Base-by-base conservation (phyloP, 2,113 vertebrate species). In the Lethenteron camtschaticum region DNA sequence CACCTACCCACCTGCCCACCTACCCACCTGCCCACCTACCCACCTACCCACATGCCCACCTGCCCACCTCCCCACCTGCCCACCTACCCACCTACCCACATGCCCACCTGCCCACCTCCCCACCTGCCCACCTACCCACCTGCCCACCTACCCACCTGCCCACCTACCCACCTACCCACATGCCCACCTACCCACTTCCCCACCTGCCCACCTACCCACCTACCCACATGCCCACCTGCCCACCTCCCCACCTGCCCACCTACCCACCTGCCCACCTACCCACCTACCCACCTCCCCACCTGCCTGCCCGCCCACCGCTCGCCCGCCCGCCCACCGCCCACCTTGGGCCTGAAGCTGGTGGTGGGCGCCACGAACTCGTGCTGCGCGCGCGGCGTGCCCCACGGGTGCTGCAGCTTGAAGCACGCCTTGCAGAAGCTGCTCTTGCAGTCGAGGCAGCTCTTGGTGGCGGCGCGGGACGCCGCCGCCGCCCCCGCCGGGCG, bases 361-460 rank as follows among this genome's bases (percentile, higher is more conserved):
- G 94, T 99, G 76, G 94, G 92, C 12, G 86, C 90, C 14, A 90
- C 88, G 4, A 89, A 96, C 70, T 99, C 94, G 2, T 99, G 94
- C 75, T 95, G 92, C 55, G 94, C 94, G 78, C 87, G 92, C 58
- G 84, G 77, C 0, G 89, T 96, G 1, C 92, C 90, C 94, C 92
- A 99, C 0, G 94, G 94, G 72, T 99, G 94, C 74, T 95, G 79
- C 56, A 90, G 73, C 78, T 99, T 99, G 80, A 94, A 99, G 78
- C 90, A 99, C 69, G 96, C 88, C 0, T 96, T 99, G 76, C 94
- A 99, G 75, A 86, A 97, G 79, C 87, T 99, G 3, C 88, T 87
- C 75, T 87, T 88, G 77, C 94, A 99, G 79, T 97, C 94, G 88
- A 96, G 83, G 77, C 94, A 99, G 79, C 90, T 99, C 81, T 96